phyloP scores from a whole-genome alignment of 2,113 vertebrate species.

The Archocentrus centrarchus region DNA sequence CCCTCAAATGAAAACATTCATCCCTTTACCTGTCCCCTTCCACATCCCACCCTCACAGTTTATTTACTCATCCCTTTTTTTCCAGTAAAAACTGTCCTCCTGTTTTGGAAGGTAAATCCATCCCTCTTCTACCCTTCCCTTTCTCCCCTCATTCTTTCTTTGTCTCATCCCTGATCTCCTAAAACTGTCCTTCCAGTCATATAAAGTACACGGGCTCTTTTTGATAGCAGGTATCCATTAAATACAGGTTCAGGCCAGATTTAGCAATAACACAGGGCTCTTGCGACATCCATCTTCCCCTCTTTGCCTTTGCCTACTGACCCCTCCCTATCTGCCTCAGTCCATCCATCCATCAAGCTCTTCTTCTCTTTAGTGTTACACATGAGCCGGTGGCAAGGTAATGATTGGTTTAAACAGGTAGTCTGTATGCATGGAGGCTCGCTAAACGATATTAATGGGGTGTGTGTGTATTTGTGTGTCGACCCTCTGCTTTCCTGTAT shows the following conservation, averaged over 20 bases:
- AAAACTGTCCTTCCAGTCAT: background rate
- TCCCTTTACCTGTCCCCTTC: constrained; percentile 12
- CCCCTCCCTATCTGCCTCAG: constrained; percentile 10
- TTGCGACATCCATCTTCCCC: constrained; percentile 30
- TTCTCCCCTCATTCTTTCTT: background rate
- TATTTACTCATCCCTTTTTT: background rate
- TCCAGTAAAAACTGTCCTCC: background rate
- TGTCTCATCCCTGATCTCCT: background rate
- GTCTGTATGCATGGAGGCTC: constrained; percentile 73
- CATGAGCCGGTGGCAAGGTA: constrained; percentile 53
- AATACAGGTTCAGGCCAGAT: background rate
- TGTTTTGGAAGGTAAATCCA: constrained; percentile 1
- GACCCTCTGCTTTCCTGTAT: constrained; percentile 16
- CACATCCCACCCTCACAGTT: background rate
- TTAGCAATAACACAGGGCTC: constrained; percentile 22
- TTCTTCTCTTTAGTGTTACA: constrained; percentile 40
- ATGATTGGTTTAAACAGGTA: constrained; percentile 70
- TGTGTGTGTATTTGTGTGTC: constrained; percentile 35
- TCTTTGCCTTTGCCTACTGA: constrained; percentile 2
- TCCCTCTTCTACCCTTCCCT: background rate
- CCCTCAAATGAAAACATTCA: constrained; percentile 26
- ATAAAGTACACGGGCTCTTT: background rate
- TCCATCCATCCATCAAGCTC: constrained; percentile 41
- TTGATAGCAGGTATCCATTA: background rate
- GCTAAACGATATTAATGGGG: constrained; percentile 54